phyloP scores from a whole-genome alignment of 2,113 vertebrate species.

The Erpornis zantholeuca region DNA sequence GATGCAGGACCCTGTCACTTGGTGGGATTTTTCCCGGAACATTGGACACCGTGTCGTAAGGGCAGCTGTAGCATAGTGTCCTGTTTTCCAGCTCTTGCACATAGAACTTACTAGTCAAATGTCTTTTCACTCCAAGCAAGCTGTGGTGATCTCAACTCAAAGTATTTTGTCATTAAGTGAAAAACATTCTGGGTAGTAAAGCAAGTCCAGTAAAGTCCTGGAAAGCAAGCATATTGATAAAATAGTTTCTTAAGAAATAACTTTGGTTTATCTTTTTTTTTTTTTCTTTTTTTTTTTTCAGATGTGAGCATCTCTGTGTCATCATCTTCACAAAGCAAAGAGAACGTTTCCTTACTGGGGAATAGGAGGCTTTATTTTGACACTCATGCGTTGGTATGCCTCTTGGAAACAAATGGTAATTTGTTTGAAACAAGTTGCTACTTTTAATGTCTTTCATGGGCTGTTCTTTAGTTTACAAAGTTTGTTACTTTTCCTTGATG shows the following conservation, averaged over 20 bases:
- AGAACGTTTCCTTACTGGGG: conserved; percentile 64
- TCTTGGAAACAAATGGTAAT: conserved; percentile 90
- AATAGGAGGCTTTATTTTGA: conserved; percentile 84
- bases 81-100: background rate
- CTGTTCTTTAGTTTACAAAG: background rate
- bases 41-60: background rate
- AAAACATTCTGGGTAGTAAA: background rate
- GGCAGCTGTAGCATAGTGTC: accelerated
- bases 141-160: background rate
- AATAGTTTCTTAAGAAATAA: background rate
- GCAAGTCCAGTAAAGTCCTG: background rate
- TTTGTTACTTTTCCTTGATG: background rate
- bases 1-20: background rate
- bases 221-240: background rate
- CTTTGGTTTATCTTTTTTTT: background rate
- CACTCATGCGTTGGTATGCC: conserved; percentile 87
- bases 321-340: conserved; percentile 62
- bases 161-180: background rate
- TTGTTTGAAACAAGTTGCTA: background rate
- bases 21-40: background rate
- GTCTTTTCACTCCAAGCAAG: background rate
- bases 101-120: background rate
- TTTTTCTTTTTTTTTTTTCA: conserved; percentile 25
- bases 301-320: conserved; percentile 70
- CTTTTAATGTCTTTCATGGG: background rate